Evolutionary conservation across 2,113 vertebrate genomes (phyloP).

Genomic region (Scopus umbretta): DNA sequence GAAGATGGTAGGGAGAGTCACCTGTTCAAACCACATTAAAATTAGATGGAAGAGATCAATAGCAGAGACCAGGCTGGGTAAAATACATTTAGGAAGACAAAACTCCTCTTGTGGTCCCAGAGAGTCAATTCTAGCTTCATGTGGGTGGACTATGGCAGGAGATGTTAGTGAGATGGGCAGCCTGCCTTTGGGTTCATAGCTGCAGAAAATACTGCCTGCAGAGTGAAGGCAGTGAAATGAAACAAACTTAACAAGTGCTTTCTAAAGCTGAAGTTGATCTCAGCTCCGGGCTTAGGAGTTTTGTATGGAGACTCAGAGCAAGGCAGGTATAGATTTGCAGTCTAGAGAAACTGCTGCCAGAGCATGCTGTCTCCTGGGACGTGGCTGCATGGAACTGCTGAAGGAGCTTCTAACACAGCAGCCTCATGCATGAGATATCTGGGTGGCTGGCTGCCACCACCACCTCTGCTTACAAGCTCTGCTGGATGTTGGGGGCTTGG

Average conservation of each 20-base stretch:
- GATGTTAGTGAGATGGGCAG: neutral
- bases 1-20: neutral
- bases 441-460: neutral
- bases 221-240: neutral
- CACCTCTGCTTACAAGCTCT: neutral
- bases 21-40: neutral
- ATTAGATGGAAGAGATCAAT: neutral
- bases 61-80: neutral
- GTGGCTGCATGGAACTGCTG: accelerated
- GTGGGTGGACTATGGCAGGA: neutral
- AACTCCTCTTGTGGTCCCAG: neutral
- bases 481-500: neutral
- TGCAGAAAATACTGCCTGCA: neutral
- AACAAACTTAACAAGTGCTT: neutral
- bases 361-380: neutral
- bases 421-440: neutral
- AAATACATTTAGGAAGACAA: neutral
- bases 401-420: neutral
- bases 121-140: neutral
- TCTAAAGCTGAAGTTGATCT: neutral
- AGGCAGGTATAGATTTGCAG: neutral
- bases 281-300: neutral
- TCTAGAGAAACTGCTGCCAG: neutral
- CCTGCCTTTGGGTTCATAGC: neutral
- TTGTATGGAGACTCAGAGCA: neutral